These are phyloP conservation scores for Fringilla coelebs DNA, from an alignment of 2,797 vertebrate species.

Conservation along the genomic window DNA sequence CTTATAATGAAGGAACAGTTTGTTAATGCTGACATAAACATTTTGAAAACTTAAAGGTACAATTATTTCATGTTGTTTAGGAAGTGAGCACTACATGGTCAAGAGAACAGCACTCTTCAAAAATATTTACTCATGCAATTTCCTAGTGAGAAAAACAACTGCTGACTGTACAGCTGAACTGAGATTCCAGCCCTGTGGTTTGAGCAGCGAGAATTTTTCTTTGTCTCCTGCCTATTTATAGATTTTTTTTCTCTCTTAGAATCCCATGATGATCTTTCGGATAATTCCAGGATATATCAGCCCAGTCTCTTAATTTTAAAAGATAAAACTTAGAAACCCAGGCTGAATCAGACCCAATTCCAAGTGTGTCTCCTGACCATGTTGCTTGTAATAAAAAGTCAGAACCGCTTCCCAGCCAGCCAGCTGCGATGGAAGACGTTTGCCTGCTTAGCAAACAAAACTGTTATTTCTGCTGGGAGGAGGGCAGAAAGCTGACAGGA, in stretches of 20 bases:
- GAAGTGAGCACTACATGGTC: constrained; percentile 60
- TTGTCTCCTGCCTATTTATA: background rate
- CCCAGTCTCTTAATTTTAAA: background rate
- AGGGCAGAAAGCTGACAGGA: background rate
- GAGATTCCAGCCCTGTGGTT: background rate
- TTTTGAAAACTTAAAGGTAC: constrained; percentile 67
- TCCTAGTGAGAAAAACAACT: constrained; percentile 59
- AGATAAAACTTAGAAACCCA: background rate
- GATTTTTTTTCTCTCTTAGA: background rate
- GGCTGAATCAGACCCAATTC: background rate
- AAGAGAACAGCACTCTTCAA: constrained; percentile 50
- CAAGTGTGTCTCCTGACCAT: background rate
- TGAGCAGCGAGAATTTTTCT: constrained; percentile 9
- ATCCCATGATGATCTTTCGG: background rate
- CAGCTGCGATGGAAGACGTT: background rate
- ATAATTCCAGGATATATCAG: background rate
- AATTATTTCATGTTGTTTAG: constrained; percentile 66
- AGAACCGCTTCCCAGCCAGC: background rate
- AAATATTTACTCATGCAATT: constrained; percentile 69
- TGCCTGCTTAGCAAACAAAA: background rate
- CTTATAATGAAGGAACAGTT: constrained; percentile 78
- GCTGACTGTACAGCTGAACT: background rate
- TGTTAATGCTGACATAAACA: constrained; percentile 78
- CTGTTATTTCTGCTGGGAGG: background rate
- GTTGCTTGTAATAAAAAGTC: background rate